Base-by-base conservation (phyloP, 1,140 invertebrate species). In the Drosophila serrata region DNA sequence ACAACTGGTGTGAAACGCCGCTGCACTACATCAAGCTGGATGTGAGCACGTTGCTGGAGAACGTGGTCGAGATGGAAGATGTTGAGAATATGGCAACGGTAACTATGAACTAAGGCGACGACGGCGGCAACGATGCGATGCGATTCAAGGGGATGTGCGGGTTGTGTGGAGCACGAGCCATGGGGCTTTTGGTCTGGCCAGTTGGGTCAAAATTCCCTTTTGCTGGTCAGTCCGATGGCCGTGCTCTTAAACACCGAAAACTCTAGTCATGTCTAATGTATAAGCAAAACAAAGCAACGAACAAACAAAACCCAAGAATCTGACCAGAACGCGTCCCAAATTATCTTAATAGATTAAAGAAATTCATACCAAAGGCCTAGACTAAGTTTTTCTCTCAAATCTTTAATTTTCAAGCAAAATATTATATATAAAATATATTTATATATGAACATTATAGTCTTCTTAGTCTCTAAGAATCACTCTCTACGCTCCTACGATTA, bases 1-100 rank as follows among this genome's bases (percentile, higher is more conserved):
- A 95, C 64, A 95, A 95, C 42, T 99, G 98, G 95, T 96, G 97
- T 87, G 93, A 94, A 9, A 97, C 97, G 0, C 97, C 98, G 1
- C 91, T 93, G 33, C 90, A 95, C 72, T 94, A 95, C 86, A 94
- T 94, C 19, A 93, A 95, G 65, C 91, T 99, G 60, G 97, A 99
- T 92, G 94, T 97, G 9, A 95, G 96, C 17, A 95, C 96, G 6
- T 93, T 99, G 49, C 94, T 98, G 12, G 97, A 99, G 93, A 97
- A 96, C 79, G 96, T 96, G 2, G 93, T 94, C 11, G 94, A 95
- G 79, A 95, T 95, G 94, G 95, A 95, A 81, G 95, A 94, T 82
- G 93, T 94, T 17, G 90, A 92, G 74, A 92, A 94, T 42, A 91
- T 91, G 91, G 87, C 82, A 49, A 91, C 79, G 92, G 90, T 91